phyloP scores from a whole-genome alignment of 2,113 vertebrate genomes.

The Spea multiplicata region DNA sequence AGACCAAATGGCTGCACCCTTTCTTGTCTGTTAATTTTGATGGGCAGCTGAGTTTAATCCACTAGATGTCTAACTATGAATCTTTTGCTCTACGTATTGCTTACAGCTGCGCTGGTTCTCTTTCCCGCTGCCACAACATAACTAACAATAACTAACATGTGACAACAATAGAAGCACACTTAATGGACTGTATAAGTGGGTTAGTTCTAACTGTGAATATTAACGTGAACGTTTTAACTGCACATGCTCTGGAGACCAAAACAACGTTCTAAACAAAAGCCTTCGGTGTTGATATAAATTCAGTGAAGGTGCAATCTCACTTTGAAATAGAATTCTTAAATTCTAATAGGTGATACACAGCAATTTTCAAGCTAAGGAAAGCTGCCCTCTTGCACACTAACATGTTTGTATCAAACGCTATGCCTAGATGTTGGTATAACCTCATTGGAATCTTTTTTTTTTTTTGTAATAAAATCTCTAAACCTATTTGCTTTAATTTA shows the following conservation, averaged over 20 bases:
- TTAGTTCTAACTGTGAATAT: background rate
- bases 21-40: background rate
- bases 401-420: too few relatives aligned
- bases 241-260: conserved; percentile 6
- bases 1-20: conserved; percentile 48
- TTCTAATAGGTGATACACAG: too few relatives aligned
- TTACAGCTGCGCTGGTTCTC: conserved; percentile 6
- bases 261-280: background rate
- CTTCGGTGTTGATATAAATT: background rate
- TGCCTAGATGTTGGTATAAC: too few relatives aligned
- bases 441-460: too few relatives aligned
- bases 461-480: too few relatives aligned
- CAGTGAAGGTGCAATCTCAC: conserved; percentile 28
- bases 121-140: background rate
- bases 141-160: conserved; percentile 5
- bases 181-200: background rate
- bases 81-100: conserved; percentile 21
- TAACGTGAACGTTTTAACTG: background rate
- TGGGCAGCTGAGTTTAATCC: background rate
- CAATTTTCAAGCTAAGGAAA: too few relatives aligned
- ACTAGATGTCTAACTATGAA: too few relatives aligned
- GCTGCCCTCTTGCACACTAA: too few relatives aligned
- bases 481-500: too few relatives aligned
- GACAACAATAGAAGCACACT: conserved; percentile 3
- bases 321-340: too few relatives aligned